Evolutionary conservation across 2,797 vertebrate genomes (phyloP).

Genomic region (Apogon talboti): DNA sequence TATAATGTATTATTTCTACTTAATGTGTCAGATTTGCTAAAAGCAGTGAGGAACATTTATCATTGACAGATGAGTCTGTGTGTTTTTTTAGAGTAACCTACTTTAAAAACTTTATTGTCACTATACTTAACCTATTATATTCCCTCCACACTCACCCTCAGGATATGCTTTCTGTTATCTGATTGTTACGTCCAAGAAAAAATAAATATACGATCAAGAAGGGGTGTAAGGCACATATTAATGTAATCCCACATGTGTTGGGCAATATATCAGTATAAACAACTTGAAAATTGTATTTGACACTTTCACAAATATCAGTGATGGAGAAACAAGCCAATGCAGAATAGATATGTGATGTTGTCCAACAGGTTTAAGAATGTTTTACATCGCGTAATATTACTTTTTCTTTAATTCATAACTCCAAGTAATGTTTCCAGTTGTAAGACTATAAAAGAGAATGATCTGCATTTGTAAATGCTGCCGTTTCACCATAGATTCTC

Average conservation of each 20-base stretch:
- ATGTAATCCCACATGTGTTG: not conserved
- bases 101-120: not conserved
- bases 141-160: not conserved
- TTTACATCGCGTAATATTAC: not conserved
- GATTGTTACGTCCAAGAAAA: not conserved
- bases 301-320: not conserved
- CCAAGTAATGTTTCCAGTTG: not conserved
- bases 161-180: not conserved
- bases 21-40: too few species aligned
- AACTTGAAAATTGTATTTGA: too few species aligned
- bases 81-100: too few species aligned
- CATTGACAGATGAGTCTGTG: too few species aligned
- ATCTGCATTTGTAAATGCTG: not conserved
- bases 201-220: not conserved
- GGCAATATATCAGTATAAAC: not conserved
- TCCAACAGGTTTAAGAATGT: not conserved
- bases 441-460: not conserved
- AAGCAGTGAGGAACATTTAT: not conserved
- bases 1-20: too few species aligned
- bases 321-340: not conserved
- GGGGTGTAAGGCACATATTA: too few species aligned
- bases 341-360: not conserved
- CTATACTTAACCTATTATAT: not conserved
- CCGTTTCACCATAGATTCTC: too few species aligned
- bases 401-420: not conserved